Conservation (phyloP, 2,888 invertebrate genomes). For the Agonopterix alstromeriana region DNA sequence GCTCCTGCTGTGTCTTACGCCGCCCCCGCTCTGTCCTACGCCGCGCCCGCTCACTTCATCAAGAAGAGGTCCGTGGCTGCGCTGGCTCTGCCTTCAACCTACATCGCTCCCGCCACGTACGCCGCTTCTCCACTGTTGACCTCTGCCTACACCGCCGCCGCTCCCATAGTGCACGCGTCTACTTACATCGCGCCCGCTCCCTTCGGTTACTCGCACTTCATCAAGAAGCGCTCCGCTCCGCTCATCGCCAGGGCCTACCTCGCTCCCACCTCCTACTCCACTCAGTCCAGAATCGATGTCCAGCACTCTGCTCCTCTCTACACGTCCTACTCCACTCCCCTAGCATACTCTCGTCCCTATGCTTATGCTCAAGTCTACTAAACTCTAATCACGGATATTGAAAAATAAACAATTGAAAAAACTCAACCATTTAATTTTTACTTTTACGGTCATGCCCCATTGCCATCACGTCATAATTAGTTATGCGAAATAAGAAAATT, state of each 20-base stretch:
- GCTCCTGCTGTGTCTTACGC: slow-evolving; percentile 11
- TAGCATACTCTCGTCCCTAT: slow-evolving; percentile 21
- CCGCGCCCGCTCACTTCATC: slow-evolving; percentile 24
- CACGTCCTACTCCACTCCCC: slow-evolving; percentile 30
- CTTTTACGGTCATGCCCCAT: no score
- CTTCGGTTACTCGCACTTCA: slow-evolving; percentile 8
- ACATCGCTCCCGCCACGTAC: slow-evolving; percentile 25
- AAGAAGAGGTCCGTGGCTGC: slow-evolving; percentile 15
- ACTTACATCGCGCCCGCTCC: slow-evolving; percentile 14
- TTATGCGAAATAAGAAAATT: no score
- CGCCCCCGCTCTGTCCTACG: slow-evolving; percentile 19
- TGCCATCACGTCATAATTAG: no score
- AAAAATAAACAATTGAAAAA: no score
- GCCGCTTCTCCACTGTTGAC: slow-evolving; percentile 22
- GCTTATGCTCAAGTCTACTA: slow-evolving; percentile 12
- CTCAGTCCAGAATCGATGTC: slow-evolving; percentile 39
- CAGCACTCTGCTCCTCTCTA: slow-evolving; percentile 28
- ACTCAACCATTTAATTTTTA: no score
- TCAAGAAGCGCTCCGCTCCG: slow-evolving; percentile 21
- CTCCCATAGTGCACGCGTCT: slow-evolving; percentile 19
- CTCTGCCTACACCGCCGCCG: slow-evolving; percentile 23
- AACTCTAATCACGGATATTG: no score
- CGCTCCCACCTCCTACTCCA: slow-evolving; percentile 34
- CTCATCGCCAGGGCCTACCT: slow-evolving; percentile 16
- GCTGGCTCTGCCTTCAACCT: slow-evolving; percentile 10